Conservation (phyloP, 2,113 vertebrate genomes). For the Phocoena sinus region DNA sequence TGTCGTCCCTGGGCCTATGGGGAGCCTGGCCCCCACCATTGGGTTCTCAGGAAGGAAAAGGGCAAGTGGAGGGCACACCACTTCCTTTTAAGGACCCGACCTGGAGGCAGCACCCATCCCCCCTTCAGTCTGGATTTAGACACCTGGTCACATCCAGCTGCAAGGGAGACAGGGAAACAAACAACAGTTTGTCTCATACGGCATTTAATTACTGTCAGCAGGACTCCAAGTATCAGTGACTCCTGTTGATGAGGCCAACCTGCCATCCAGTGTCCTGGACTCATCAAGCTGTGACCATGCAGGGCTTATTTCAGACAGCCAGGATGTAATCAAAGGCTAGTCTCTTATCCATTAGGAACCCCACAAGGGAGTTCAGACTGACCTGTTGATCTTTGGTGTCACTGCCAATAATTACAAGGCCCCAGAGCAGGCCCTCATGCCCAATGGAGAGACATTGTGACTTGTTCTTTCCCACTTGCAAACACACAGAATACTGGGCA, state of each 20-base stretch:
- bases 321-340: background rate
- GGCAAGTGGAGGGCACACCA: background rate
- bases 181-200: background rate
- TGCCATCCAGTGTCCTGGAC: background rate
- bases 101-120: background rate
- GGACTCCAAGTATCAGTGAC: background rate
- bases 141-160: background rate
- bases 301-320: background rate
- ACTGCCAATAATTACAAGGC: background rate
- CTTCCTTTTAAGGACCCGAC: background rate
- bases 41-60: background rate
- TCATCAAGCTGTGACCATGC: background rate
- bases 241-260: background rate
- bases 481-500: background rate
- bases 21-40: background rate
- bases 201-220: background rate
- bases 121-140: background rate
- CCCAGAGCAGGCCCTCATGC: background rate
- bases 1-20: background rate
- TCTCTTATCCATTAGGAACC: background rate
- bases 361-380: background rate
- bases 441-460: background rate
- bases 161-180: background rate
- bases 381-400: background rate
- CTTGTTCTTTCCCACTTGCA: background rate